phyloP scores from a whole-genome alignment of 2,888 invertebrate genomes.

The Xestoiulus laeticollis region DNA sequence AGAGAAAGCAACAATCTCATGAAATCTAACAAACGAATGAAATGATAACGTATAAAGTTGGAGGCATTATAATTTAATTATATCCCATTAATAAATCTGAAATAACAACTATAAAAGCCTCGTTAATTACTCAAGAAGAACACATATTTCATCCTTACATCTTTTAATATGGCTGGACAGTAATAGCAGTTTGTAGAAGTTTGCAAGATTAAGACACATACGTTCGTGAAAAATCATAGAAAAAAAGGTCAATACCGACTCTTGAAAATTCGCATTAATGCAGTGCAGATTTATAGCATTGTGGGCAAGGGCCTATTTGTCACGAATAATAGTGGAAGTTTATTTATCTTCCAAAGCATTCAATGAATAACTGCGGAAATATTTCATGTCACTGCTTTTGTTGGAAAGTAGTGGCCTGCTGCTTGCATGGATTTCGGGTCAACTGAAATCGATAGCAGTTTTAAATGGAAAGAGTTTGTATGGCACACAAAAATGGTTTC shows the following conservation, averaged over 20 bases:
- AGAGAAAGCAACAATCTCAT: no score
- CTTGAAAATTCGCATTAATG: background rate
- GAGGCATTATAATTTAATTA: no score
- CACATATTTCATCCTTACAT: no score
- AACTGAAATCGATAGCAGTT: conserved; percentile 10
- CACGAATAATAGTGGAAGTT: conserved; percentile 30
- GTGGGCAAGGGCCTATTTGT: conserved; percentile 20
- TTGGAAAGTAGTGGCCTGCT: conserved; percentile 20
- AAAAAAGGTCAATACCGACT: background rate
- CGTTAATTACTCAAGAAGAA: no score
- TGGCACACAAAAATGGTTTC: background rate
- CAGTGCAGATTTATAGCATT: background rate
- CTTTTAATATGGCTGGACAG: no score
- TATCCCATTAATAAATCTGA: no score
- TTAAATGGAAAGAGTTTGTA: background rate
- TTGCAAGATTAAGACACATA: no score
- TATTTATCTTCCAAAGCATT: conserved; percentile 25
- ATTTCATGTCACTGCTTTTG: conserved; percentile 13
- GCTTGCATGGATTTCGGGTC: conserved; percentile 32
- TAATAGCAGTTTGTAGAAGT: no score
- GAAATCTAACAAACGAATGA: no score
- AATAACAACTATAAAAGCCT: no score
- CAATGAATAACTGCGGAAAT: conserved; percentile 34
- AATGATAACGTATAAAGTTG: no score
- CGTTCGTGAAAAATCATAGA: no score